Evolutionary conservation across 2,113 vertebrate species (phyloP).

Genomic region (Mobula birostris): DNA sequence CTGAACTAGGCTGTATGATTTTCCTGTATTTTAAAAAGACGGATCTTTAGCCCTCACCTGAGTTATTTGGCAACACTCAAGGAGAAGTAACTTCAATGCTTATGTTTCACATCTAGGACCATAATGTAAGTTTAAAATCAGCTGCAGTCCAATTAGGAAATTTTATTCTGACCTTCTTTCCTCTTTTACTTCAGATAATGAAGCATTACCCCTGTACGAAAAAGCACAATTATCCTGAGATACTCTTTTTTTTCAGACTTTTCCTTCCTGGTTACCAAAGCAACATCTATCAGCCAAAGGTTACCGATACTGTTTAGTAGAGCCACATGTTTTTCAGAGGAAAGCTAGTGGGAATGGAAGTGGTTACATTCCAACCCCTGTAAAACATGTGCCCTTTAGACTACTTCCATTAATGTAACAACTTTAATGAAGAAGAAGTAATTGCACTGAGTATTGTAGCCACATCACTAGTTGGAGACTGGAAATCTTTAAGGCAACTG

Average conservation of each 20-base stretch:
- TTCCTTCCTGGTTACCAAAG: neutral
- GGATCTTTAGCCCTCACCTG: neutral
- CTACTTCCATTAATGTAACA: neutral
- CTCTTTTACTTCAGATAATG: too few relatives aligned
- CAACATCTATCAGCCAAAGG: neutral
- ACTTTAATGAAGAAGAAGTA: neutral
- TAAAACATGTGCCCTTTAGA: neutral
- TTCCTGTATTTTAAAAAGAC: neutral
- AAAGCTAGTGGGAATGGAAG: too few relatives aligned
- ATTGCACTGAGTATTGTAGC: neutral
- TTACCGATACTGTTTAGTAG: neutral
- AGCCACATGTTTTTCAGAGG: neutral
- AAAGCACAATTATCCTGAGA: neutral
- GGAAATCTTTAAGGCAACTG: neutral
- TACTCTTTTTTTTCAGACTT: neutral
- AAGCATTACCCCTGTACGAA: neutral
- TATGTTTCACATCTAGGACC: neutral
- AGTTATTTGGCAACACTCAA: neutral
- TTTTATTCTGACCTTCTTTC: neutral
- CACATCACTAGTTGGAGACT: neutral
- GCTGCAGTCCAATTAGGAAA: neutral
- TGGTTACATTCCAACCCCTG: neutral
- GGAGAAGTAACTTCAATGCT: neutral
- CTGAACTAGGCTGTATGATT: neutral
- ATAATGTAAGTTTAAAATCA: neutral